phyloP scores from a whole-genome alignment of 2,113 vertebrate genomes.

The Ancistrus triradiatus region DNA sequence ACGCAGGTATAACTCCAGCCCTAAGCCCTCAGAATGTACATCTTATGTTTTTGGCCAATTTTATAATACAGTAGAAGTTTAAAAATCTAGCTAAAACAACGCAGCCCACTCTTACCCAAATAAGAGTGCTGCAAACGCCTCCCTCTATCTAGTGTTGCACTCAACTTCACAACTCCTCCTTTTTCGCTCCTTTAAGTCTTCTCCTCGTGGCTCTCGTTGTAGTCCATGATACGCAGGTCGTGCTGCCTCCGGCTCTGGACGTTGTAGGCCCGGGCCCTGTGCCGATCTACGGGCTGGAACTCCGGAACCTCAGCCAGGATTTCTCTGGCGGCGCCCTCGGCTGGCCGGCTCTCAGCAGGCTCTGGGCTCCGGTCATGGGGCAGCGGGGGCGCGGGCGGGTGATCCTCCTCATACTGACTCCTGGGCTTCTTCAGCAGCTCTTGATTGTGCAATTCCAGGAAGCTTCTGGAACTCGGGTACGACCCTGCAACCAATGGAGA shows the following conservation, averaged over 20 bases:
- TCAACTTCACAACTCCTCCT: constrained; percentile 18
- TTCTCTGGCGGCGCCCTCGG: not conserved
- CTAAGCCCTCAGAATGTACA: constrained; percentile 11
- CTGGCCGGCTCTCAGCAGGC: constrained; percentile 39
- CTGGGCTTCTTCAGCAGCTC: constrained; percentile 85
- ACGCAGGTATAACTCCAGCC: too few relatives aligned
- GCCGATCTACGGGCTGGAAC: constrained; percentile 29
- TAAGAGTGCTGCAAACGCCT: constrained; percentile 31
- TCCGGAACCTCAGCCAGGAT: constrained; percentile 19
- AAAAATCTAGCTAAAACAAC: constrained; percentile 40
- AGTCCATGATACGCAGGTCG: constrained; percentile 94
- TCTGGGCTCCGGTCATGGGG: constrained; percentile 33
- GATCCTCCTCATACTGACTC: constrained; percentile 78
- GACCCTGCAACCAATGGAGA: constrained; percentile 78
- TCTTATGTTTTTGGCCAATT: constrained; percentile 23
- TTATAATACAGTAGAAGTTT: constrained; percentile 31
- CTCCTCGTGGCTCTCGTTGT: constrained; percentile 82
- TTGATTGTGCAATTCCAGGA: constrained; percentile 84
- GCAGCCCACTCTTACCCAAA: constrained; percentile 23
- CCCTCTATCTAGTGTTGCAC: constrained; percentile 67
- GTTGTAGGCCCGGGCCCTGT: constrained; percentile 34
- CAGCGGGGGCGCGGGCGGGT: constrained; percentile 55
- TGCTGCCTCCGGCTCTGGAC: constrained; percentile 53
- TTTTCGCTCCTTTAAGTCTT: constrained; percentile 62
- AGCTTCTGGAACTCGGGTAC: constrained; percentile 80